A percentile compares a stretch with the other conserved stretches of the same genome.
phyloP scores from a whole-genome alignment of 2,113 vertebrate species.

The Pelobates fuscus region DNA sequence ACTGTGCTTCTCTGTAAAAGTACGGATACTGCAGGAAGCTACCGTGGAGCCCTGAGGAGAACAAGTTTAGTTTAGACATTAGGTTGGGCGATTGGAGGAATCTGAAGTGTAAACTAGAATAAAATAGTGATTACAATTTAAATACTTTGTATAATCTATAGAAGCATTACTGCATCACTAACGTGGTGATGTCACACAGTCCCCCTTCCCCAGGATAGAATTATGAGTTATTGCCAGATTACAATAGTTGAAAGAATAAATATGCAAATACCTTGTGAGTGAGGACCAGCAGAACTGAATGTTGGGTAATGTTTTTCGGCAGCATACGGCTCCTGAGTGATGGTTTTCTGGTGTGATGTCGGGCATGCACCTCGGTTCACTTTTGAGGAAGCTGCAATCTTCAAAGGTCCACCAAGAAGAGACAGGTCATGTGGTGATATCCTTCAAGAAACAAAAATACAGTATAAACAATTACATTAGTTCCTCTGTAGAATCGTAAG shows the following conservation, averaged over 20 bases:
- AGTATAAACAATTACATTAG: background rate
- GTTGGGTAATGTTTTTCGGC: conserved; percentile 73
- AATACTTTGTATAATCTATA: too few relatives aligned
- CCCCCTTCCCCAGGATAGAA: background rate
- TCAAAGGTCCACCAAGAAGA: conserved; percentile 79
- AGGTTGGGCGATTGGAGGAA: too few relatives aligned
- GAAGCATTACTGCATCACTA: background rate
- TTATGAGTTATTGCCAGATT: background rate
- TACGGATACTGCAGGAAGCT: conserved; percentile 93
- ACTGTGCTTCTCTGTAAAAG: conserved; percentile 81
- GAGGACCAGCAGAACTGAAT: conserved; percentile 73
- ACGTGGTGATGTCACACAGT: background rate
- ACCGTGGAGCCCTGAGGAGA: conserved; percentile 86
- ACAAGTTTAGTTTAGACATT: background rate
- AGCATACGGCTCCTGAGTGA: conserved; percentile 71
- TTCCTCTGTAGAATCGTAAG: too few relatives aligned
- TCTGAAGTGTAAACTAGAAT: too few relatives aligned
- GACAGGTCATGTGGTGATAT: conserved; percentile 78
- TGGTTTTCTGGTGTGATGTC: conserved; percentile 65
- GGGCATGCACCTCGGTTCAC: conserved; percentile 77
- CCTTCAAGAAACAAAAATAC: conserved; percentile 68
- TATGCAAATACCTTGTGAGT: conserved; percentile 65
- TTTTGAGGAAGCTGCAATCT: conserved; percentile 72
- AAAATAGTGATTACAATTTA: too few relatives aligned
- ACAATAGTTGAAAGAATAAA: background rate